Evolutionary conservation across 2,888 invertebrate species (phyloP).

Genomic region (Microctonus aethiopoides): DNA sequence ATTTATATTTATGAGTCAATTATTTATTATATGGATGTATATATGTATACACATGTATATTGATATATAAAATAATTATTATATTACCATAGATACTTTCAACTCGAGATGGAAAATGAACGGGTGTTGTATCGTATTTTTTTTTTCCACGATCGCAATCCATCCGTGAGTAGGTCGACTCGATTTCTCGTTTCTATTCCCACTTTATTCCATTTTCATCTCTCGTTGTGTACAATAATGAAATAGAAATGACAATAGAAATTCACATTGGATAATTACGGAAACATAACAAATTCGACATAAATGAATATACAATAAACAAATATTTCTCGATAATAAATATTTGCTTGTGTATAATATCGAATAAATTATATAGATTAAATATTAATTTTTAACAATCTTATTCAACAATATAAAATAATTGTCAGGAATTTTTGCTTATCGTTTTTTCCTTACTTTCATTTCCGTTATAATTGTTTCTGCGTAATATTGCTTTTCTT

Average conservation of each 20-base stretch:
- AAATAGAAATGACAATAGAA: not conserved
- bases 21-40: not conserved
- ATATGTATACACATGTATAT: not conserved
- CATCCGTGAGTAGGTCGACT: slow-evolving; percentile 20
- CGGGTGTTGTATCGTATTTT: not conserved
- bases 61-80: not conserved
- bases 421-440: not conserved
- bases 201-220: not conserved
- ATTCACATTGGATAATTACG: not conserved
- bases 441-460: not conserved
- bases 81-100: not conserved
- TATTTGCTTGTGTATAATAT: not conserved
- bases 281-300: no score
- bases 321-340: no score
- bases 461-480: not conserved
- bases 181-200: slow-evolving; percentile 13
- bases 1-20: slow-evolving; percentile 8
- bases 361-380: not conserved
- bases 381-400: not conserved
- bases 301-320: no score
- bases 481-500: not conserved
- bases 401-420: not conserved
- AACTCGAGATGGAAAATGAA: not conserved
- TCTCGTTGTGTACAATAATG: not conserved
- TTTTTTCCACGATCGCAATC: slow-evolving; percentile 7